Percentiles rank a stretch among this genome's conserved stretches.
Evolutionary conservation across 2,797 vertebrate species (phyloP).

Genomic region (Hafferia zeledoni): DNA sequence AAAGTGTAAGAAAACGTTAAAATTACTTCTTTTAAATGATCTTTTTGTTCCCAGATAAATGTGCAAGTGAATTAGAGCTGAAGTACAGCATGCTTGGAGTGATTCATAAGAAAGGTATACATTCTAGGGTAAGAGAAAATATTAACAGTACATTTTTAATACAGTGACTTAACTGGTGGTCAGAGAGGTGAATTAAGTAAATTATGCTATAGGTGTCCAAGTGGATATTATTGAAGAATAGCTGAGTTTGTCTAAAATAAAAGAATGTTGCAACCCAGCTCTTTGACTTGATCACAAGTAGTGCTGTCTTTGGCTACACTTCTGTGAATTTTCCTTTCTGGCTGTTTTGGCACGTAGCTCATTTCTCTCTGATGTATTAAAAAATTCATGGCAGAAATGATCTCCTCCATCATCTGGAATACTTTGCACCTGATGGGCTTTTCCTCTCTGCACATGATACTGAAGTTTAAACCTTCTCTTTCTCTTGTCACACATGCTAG

Average conservation of each 20-base stretch:
- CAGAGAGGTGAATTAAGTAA: neutral
- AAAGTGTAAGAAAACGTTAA: conserved; percentile 42
- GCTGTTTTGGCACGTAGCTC: neutral
- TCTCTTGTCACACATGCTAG: neutral
- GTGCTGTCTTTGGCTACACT: neutral
- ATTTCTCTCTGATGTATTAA: neutral
- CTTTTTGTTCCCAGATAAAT: conserved; percentile 39
- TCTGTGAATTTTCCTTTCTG: neutral
- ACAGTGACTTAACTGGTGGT: neutral
- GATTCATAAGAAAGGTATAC: neutral
- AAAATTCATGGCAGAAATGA: neutral
- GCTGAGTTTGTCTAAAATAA: neutral
- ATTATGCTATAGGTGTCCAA: neutral
- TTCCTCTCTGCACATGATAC: neutral
- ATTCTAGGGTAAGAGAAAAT: neutral
- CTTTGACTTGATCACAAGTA: neutral
- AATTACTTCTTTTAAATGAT: conserved; percentile 35
- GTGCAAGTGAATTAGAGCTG: conserved; percentile 38
- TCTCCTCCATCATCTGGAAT: neutral
- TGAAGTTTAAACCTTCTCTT: neutral
- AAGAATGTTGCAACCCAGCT: neutral
- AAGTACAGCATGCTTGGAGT: neutral
- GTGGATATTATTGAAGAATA: neutral
- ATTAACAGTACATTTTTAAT: conserved; percentile 4
- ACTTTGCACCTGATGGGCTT: neutral